Evolutionary conservation across 1,140 invertebrate species (phyloP).

Genomic region (Melanaphis sacchari): DNA sequence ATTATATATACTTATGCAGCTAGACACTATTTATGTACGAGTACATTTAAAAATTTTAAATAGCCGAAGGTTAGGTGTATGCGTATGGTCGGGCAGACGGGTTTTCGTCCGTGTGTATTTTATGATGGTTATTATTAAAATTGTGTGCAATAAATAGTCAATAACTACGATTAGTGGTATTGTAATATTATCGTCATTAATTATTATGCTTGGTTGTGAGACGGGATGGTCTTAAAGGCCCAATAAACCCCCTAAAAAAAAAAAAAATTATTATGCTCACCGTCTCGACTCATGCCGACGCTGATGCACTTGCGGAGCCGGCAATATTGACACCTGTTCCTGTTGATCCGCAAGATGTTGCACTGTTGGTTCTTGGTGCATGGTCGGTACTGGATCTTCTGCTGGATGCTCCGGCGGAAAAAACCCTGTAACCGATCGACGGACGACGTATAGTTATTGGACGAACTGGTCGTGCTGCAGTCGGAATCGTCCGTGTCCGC

Average conservation of each 20-base stretch:
- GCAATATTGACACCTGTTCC: conserved; percentile 97
- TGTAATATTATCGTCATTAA: too few species aligned
- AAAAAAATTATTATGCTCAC: conserved; percentile 72
- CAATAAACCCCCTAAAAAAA: too few species aligned
- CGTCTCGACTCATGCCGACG: conserved; percentile 98
- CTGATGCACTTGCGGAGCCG: conserved; percentile 97
- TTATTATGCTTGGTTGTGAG: too few species aligned
- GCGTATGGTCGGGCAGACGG: background rate
- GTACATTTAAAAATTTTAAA: background rate
- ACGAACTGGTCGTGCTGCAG: conserved; percentile 65
- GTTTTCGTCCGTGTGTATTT: background rate
- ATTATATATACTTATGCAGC: background rate
- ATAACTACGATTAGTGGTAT: too few species aligned
- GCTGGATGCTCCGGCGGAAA: conserved; percentile 90
- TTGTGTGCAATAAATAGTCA: too few species aligned
- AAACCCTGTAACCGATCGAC: conserved; percentile 74
- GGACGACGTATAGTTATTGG: conserved; percentile 58
- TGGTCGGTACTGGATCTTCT: conserved; percentile 97
- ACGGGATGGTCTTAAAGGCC: too few species aligned
- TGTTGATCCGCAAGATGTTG: conserved; percentile 93
- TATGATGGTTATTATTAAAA: too few species aligned
- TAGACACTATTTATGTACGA: background rate
- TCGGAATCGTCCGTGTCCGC: conserved; percentile 64
- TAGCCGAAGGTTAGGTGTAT: background rate
- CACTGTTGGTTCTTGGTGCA: conserved; percentile 98